Base-by-base conservation (phyloP, 2,797 vertebrate genomes). In the Pterois miles region DNA sequence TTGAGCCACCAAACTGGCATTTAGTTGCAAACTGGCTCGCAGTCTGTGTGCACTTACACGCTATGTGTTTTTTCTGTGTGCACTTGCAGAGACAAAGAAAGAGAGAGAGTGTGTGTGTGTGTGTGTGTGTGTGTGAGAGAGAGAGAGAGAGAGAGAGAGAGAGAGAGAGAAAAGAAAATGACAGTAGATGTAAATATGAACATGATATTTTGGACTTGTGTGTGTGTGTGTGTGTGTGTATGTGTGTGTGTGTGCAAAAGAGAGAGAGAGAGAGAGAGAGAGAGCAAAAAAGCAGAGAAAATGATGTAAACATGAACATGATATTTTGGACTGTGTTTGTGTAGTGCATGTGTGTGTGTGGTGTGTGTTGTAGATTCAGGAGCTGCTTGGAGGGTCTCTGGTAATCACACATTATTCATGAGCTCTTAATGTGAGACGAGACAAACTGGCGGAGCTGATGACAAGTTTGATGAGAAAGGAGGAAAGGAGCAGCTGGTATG, bases 321-420 rank as follows among this genome's bases (percentile, higher is more conserved):
- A 46, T 72, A 52, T 83, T 82, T 85, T 80, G 60, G 70, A 80
- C 65, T 65, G 33, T 74, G 77, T 68, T 62, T 64, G 48, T 65
- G 64, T 76, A 34, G n/a, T n/a, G n/a, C 56, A 38, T 65, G 74
- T 73, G 71, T 54, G 56, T 82, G 64, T 53, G 20, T 65, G 14
- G 27, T 78, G 52, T 81, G 67, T n/a, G 29, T 75, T 40, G 50
- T 38, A 72, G 62, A 86, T 78, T 58, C 72, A 80, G 80, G 63
- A 82, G 76, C 78, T 80, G 82, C 89, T 86, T 52, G 12, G 86
- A 90, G 87, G 87, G 86, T 91, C 83, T 89, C 78, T 73, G 76
- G 88, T 93, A 91, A 93, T 91, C 91, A 91, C 89, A 92, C 83
- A 92, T 93, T 91, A 93, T 93, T 92, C 91, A 92, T 92, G 88